Base-by-base conservation (phyloP, 2,888 invertebrate species). In the Poecilobothrus nobilitatus region DNA sequence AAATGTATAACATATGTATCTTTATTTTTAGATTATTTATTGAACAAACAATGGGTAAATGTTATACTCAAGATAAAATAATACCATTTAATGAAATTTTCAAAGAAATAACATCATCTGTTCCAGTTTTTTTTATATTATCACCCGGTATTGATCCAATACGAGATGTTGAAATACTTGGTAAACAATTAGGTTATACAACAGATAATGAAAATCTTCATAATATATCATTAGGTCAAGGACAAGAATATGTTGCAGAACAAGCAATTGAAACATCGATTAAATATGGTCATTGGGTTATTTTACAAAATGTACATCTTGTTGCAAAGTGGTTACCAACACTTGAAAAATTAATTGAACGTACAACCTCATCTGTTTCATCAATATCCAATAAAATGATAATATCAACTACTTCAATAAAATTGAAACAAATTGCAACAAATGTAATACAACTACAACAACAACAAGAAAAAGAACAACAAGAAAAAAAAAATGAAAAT, bases 141-240 rank as follows among this genome's bases (percentile, higher is more conserved):
- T 97, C 96, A 0, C 91, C 97, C 0, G 97, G 97, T 62, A 95
- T 97, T 0, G 95, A 97, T 83, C 97, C 97, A 0, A 83, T 96
- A 18, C 74, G 76, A 7, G 81, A 80, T 78, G 90, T 96, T 0
- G 97, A 97, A 81, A 88, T 87, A 68, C 81, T 94, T 61, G 97
- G 95, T 0, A 87, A 88, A 72, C 89, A 88, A 76, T 76, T 94
- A 66, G 93, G 93, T 7, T 94, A 90, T 78, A 89, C 91, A 1
- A 84, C 86, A 5, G 92, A 93, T 70, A 86, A 86, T 71, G 88
- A 87, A 70, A 96, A 92, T 76, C 91, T 97, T 78, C 92, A 95
- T 78, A 96, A 94, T 75, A 92, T 97, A 22, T 96, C 96, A 0
- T 83, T 97, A 21, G 97, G 97, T 0, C 97, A 97, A 81, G 97